Percentiles rank a stretch among this genome's conserved stretches.
Conservation (phyloP, 2,797 vertebrate genomes). For the Melanotaenia trifasciata region DNA sequence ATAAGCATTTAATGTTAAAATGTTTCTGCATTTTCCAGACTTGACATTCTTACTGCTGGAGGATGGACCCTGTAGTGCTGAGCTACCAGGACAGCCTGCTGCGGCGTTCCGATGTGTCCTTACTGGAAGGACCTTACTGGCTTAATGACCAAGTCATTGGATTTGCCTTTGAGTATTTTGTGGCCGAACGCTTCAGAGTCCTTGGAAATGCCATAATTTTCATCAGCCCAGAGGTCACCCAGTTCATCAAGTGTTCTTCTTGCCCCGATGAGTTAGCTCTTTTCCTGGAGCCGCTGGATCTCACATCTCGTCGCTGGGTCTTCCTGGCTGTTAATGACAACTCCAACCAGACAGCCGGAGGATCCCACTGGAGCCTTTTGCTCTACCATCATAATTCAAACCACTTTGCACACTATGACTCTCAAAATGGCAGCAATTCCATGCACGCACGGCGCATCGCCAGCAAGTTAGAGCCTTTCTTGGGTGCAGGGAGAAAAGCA, state of each 20-base stretch:
- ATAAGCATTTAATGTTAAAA: not conserved
- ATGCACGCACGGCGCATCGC: constrained; percentile 90
- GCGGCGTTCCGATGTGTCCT: constrained; percentile 89
- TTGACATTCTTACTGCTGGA: constrained; percentile 45
- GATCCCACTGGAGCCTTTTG: constrained; percentile 96
- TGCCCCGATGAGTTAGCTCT: constrained; percentile 88
- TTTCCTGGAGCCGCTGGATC: constrained; percentile 91
- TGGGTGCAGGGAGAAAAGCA: constrained; percentile 80
- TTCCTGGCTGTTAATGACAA: constrained; percentile 97
- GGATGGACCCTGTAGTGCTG: constrained; percentile 94
- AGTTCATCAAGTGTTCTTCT: constrained; percentile 96
- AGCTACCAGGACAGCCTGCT: constrained; percentile 97
- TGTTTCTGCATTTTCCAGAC: constrained; percentile 57
- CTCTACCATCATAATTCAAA: constrained; percentile 87
- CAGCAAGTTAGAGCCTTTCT: constrained; percentile 87
- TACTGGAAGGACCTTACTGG: constrained; percentile 94
- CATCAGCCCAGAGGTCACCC: constrained; percentile 95
- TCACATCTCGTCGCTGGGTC: constrained; percentile 86
- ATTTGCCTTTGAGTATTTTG: constrained; percentile 96
- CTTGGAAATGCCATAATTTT: constrained; percentile 85
- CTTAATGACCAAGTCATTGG: constrained; percentile 97
- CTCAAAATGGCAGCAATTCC: constrained; percentile 90
- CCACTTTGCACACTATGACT: constrained; percentile 95
- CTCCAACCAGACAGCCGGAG: constrained; percentile 90
- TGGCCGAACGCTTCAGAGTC: constrained; percentile 85